Conservation (phyloP, 2,888 invertebrate species). For the Epinotia brunnichana region DNA sequence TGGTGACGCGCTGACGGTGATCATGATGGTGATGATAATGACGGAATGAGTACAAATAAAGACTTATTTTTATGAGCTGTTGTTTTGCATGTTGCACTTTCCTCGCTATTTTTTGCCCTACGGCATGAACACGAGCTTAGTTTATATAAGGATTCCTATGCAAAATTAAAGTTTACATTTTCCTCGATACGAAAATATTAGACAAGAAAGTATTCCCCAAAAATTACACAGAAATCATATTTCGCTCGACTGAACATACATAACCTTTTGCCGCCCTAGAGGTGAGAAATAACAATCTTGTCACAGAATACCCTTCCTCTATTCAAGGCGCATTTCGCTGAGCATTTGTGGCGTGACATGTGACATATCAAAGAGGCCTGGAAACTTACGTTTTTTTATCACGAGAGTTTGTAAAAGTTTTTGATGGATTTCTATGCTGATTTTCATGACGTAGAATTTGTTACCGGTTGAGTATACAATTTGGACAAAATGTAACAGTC, state of each 20-base stretch:
- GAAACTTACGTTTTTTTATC: slow-evolving; percentile 19
- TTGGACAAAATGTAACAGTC: not conserved
- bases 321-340: slow-evolving; percentile 11
- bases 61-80: no score
- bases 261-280: slow-evolving; percentile 12
- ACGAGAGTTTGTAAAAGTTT: slow-evolving; percentile 9
- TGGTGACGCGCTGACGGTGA: no score
- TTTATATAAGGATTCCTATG: no score
- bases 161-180: no score
- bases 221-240: not conserved
- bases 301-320: slow-evolving; percentile 15
- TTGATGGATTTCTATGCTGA: slow-evolving; percentile 10
- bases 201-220: not conserved
- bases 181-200: no score
- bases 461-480: not conserved
- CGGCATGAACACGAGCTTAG: no score
- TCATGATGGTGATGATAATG: no score
- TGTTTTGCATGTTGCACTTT: no score
- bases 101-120: no score
- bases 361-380: slow-evolving; percentile 29
- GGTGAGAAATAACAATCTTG: slow-evolving; percentile 25
- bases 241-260: not conserved
- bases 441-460: not conserved
- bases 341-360: slow-evolving; percentile 9
- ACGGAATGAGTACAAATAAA: no score